A percentile compares a stretch with the other conserved stretches of the same genome.
Conservation (phyloP, 2,888 invertebrate genomes). For the Thereva nobilitata region DNA sequence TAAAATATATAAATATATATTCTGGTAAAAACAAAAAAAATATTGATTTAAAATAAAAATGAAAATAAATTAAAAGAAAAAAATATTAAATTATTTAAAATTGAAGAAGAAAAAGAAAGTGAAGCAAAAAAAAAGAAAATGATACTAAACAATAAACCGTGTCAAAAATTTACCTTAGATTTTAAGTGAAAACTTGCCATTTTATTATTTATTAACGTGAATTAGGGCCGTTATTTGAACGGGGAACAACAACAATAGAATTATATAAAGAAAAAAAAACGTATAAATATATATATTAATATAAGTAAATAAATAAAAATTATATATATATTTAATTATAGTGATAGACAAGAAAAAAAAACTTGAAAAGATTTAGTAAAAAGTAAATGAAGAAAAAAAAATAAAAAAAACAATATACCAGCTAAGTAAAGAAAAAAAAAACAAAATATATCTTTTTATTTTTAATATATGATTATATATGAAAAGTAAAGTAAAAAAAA, state of each 20-base stretch:
- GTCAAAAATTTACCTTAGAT: slow-evolving; percentile 46
- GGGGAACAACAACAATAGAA: slow-evolving; percentile 44
- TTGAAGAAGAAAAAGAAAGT: background rate
- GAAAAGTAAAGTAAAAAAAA: slow-evolving; percentile 20
- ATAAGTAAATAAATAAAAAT: slow-evolving; percentile 30
- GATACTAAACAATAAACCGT: slow-evolving; percentile 46
- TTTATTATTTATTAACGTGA: slow-evolving; percentile 44
- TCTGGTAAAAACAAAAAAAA: slow-evolving; percentile 22
- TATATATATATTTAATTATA: slow-evolving; percentile 33
- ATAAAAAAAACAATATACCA: slow-evolving; percentile 27
- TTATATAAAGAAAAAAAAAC: slow-evolving; percentile 40
- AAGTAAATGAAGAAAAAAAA: slow-evolving; percentile 11
- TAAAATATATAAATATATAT: slow-evolving; percentile 16
- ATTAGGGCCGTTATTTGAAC: slow-evolving; percentile 46
- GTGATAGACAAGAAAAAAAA: slow-evolving; percentile 24
- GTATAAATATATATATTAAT: slow-evolving; percentile 37
- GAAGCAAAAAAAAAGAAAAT: slow-evolving; percentile 37
- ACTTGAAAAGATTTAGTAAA: slow-evolving; percentile 22
- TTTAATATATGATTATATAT: slow-evolving; percentile 38
- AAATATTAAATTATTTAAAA: slow-evolving; percentile 1
- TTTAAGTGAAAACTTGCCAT: slow-evolving; percentile 45
- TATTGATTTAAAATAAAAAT: slow-evolving; percentile 19
- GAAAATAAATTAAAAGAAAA: slow-evolving; percentile 32
- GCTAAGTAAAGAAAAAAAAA: slow-evolving; percentile 20
- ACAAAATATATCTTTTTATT: slow-evolving; percentile 37